Evolutionary conservation across 2,113 vertebrate genomes (phyloP), one percentile per base, ranked within the genome.

Genomic region (Andinoacara biseriatus): DNA sequence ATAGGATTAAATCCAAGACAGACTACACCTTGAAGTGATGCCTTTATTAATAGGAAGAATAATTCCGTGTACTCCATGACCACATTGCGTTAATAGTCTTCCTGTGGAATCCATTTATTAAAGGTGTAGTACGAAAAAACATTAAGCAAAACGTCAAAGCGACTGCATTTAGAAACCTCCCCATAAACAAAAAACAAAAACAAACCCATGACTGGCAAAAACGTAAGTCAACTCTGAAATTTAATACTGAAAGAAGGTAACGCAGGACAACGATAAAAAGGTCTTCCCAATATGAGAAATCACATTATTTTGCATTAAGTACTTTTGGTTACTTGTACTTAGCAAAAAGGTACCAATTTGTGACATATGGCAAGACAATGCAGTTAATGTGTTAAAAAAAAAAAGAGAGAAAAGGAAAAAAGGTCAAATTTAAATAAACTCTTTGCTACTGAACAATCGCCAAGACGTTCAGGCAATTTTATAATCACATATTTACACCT

Each of bases 211-310:
- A 91, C 91, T 92, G 91, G 89, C 85, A 67, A 91, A 93, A 89
- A 89, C 5, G 26, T 83, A 87, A 83, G 88, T 91, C 88, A 84
- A 91, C 84, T 92, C 83, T 80, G 81, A 93, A 93, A 93, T 92
- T 94, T 95, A 96, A 96, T 93, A 96, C 95, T 96, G 95, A 95
- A 95, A 94, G 63, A 89, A 92, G 87, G 87, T 90, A 93, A 95
- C 92, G 93, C 90, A 91, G 91, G 79, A 93, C 83, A 94, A 90
- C 76, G 92, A 91, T 88, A 93, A 94, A 26, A 92, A 88, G 43
- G 88, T 94, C 95, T 96, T 96, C 95, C 95, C 96, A 96, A 96
- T 96, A 95, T 96, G 96, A 96, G 95, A 96, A 96, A 96, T 94
- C 90, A 86, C 93, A 87, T 87, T 72, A 90, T 93, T 94, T 94